Evolutionary conservation across 1,140 invertebrate species (phyloP).

Genomic region (Pseudobourletiella spinata): DNA sequence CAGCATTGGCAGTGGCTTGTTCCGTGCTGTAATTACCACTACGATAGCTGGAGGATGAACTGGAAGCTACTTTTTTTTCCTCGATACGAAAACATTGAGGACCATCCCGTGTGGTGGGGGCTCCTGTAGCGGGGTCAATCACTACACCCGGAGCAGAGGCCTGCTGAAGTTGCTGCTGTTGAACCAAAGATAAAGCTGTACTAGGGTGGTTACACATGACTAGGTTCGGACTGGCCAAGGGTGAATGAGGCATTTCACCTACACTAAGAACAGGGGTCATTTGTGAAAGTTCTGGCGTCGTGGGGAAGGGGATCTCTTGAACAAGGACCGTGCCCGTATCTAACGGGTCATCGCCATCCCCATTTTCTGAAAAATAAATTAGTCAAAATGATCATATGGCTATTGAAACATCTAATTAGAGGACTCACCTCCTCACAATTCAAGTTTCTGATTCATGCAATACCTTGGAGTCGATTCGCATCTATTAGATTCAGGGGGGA

Average conservation of each 20-base stretch:
- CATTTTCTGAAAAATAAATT: slow-evolving; percentile 6
- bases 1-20: slow-evolving; percentile 58
- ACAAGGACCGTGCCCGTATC: slow-evolving; percentile 34
- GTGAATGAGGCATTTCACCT: slow-evolving; percentile 29
- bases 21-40: slow-evolving; percentile 73
- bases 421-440: background rate
- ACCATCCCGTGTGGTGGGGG: slow-evolving; percentile 10
- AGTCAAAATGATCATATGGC: no score
- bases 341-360: slow-evolving; percentile 21
- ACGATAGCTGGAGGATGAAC: slow-evolving; percentile 68
- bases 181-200: slow-evolving; percentile 19
- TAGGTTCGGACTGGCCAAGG: slow-evolving; percentile 37
- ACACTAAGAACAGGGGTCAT: slow-evolving; percentile 13
- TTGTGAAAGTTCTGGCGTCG: slow-evolving; percentile 11
- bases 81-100: slow-evolving; percentile 64
- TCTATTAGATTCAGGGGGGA: slow-evolving; percentile 29
- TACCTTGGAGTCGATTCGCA: slow-evolving; percentile 6
- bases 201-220: slow-evolving; percentile 36
- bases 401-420: background rate
- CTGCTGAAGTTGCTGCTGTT: slow-evolving; percentile 14
- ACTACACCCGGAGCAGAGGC: slow-evolving; percentile 6
- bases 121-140: background rate
- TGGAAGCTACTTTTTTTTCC: slow-evolving; percentile 65
- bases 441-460: background rate
- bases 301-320: slow-evolving; percentile 32